Percentiles rank a stretch among this genome's conserved stretches.
Conservation (phyloP, 2,797 vertebrate genomes). For the Pteropus rufus region DNA sequence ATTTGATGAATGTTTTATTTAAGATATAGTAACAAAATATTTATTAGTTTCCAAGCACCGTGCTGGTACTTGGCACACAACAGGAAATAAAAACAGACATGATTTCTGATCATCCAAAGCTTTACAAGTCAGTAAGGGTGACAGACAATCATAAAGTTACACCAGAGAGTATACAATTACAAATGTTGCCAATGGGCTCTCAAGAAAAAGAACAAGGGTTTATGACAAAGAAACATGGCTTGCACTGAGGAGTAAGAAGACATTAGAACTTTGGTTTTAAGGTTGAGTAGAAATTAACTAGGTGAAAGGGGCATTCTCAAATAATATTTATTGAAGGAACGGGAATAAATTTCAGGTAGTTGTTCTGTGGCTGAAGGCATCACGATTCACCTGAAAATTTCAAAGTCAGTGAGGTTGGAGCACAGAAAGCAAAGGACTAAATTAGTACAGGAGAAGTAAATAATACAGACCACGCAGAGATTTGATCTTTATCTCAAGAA, state of each 20-base stretch:
- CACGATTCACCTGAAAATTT: neutral
- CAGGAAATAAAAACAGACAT: neutral
- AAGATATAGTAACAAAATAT: slow-evolving; percentile 23
- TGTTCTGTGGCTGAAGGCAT: neutral
- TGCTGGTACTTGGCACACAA: neutral
- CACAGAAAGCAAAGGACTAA: neutral
- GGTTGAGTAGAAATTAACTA: neutral
- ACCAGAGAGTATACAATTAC: neutral
- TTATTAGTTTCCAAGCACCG: neutral
- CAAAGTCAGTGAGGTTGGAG: neutral
- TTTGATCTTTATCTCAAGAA: neutral
- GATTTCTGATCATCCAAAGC: neutral
- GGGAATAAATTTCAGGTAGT: neutral
- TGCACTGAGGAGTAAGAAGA: neutral
- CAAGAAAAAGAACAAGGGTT: neutral
- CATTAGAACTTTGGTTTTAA: neutral
- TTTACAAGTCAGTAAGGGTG: neutral
- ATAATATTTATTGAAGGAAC: neutral
- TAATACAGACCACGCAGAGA: neutral
- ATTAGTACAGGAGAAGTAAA: neutral
- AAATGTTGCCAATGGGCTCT: neutral
- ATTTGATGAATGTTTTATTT: slow-evolving; percentile 52
- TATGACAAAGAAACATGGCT: neutral
- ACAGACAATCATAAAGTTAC: neutral
- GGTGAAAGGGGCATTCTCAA: neutral